Evolutionary conservation across 2,113 vertebrate genomes (phyloP).

Genomic region (Alligator sinensis): DNA sequence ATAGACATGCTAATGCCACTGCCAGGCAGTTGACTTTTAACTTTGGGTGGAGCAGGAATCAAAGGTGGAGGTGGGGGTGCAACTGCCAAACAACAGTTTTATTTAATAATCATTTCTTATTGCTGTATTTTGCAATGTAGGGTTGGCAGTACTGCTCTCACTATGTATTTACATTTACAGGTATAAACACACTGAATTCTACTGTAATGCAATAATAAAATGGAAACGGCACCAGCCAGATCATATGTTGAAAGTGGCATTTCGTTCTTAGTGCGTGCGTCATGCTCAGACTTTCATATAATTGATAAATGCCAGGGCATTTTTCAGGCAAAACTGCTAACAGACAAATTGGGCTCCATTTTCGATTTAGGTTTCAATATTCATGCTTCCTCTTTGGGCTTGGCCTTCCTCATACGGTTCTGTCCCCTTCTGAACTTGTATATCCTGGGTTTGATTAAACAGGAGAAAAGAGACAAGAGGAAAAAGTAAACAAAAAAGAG

Average conservation of each 20-base stretch:
- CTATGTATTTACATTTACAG: not conserved
- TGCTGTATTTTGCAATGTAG: not conserved
- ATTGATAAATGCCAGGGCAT: not conserved
- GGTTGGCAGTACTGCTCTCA: not conserved
- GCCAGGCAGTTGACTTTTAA: too few relatives aligned
- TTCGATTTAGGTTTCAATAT: not conserved
- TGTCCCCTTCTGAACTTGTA: not conserved
- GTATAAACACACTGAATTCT: not conserved
- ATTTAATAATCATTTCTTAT: too few relatives aligned
- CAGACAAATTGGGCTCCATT: not conserved
- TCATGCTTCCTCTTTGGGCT: not conserved
- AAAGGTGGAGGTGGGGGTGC: too few relatives aligned
- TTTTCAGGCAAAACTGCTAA: not conserved
- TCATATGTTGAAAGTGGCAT: too few relatives aligned
- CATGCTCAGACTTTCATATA: not conserved
- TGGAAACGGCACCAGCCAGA: not conserved
- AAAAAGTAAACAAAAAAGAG: not conserved
- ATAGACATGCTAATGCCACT: too few relatives aligned
- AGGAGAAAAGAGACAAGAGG: not conserved
- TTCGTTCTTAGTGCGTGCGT: not conserved
- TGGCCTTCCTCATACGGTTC: not conserved
- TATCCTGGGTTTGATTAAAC: constrained; percentile 46
- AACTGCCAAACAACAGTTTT: too few relatives aligned
- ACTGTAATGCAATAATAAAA: not conserved
- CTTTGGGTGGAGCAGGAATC: too few relatives aligned